These are phyloP conservation scores for Sitodiplosis mosellana DNA, from an alignment of 1,140 invertebrate genomes.

Conservation along the genomic window DNA sequence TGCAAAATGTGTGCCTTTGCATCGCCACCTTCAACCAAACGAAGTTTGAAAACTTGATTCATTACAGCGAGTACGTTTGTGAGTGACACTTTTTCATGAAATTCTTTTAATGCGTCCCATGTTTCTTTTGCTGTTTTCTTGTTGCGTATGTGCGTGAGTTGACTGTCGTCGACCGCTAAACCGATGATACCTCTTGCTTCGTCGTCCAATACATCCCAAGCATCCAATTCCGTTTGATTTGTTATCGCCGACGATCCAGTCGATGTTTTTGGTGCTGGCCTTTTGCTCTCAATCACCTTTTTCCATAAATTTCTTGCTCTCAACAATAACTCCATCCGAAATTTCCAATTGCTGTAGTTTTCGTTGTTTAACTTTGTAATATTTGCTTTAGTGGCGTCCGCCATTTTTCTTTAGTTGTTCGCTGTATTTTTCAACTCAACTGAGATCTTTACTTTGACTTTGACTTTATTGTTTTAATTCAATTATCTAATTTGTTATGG, in stretches of 20 bases:
- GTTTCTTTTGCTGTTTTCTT: conserved; percentile 2
- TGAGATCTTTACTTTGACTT: no score
- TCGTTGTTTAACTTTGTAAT: conserved; percentile 4
- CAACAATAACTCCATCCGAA: conserved; percentile 2
- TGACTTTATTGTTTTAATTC: no score
- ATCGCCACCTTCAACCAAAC: conserved; percentile 2
- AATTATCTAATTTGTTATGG: no score
- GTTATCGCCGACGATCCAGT: background rate
- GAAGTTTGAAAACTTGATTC: conserved; percentile 1
- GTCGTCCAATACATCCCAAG: conserved; percentile 1
- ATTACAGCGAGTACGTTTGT: background rate
- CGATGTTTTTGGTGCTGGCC: background rate
- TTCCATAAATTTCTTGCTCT: conserved; percentile 4
- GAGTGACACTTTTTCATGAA: conserved; percentile 2
- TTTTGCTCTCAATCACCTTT: background rate
- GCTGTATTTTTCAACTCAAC: no score
- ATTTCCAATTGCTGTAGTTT: conserved; percentile 5
- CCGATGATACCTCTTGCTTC: conserved; percentile 4
- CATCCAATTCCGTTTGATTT: background rate
- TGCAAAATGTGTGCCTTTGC: background rate
- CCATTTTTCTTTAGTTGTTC: no score
- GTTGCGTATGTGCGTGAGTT: conserved; percentile 4
- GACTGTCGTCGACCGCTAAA: conserved; percentile 5
- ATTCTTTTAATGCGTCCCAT: conserved; percentile 5
- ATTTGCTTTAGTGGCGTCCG: conserved; percentile 1